phyloP scores from a whole-genome alignment of 2,888 invertebrate species.

The Lithodes maja region DNA sequence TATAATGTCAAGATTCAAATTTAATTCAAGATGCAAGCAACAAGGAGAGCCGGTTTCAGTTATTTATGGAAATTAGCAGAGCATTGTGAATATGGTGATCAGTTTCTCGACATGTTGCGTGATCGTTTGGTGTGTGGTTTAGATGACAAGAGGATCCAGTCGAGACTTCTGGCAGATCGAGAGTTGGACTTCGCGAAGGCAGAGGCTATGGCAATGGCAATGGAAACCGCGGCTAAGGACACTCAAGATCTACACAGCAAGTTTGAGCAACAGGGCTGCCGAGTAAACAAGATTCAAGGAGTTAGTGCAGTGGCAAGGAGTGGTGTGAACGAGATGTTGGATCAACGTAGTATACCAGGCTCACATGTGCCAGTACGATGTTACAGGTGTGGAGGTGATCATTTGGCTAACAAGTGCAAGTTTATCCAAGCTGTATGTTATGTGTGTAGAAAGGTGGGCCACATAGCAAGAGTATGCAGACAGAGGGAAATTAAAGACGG shows the following conservation, averaged over 20 bases:
- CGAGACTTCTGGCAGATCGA: too few relatives aligned
- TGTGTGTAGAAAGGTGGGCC: conserved; percentile 13
- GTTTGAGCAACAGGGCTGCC: not conserved
- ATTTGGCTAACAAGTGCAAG: not conserved
- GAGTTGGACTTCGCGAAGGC: too few relatives aligned
- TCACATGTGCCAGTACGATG: not conserved
- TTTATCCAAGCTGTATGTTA: not conserved
- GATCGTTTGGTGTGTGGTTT: too few relatives aligned
- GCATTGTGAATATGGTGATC: conserved; percentile 31
- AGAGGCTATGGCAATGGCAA: conserved; percentile 8
- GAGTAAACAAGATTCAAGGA: conserved; percentile 29
- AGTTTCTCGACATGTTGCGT: conserved; percentile 10
- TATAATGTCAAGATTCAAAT: conserved; percentile 8
- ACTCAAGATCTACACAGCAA: not conserved
- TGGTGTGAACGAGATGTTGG: not conserved
- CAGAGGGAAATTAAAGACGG: not conserved
- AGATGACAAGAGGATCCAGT: too few relatives aligned
- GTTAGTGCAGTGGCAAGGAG: not conserved
- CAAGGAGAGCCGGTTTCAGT: not conserved
- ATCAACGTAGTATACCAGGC: not conserved
- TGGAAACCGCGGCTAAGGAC: conserved; percentile 23
- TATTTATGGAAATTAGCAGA: conserved; percentile 16
- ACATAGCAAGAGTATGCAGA: conserved; percentile 53
- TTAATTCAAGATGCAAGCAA: conserved; percentile 4
- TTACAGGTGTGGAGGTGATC: conserved; percentile 17